Evolutionary conservation across 53 echinoderm and acorn worm species (phyloP), one percentile per base, ranked within the genome.

Genomic region (Henricia sp.): DNA sequence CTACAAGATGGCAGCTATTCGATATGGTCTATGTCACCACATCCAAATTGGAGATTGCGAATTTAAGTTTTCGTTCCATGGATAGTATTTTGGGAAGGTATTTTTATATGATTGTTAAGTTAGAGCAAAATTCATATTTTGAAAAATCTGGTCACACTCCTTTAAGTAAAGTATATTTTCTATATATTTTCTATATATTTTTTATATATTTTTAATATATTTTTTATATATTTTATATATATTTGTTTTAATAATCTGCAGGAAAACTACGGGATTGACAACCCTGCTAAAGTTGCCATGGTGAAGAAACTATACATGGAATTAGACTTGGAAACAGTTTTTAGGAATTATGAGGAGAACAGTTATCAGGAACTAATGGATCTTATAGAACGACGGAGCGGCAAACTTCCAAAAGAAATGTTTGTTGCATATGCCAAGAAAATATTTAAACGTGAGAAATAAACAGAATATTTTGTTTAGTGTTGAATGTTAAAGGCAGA

Each of bases 221-320:
- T 25, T 59, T 17, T 66, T 58, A 10, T 10, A 9, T 80, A 19
- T 35, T 67, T 6, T 33, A 17, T 21, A 14, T 19, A 26, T 34
- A 72, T 19, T 63, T 20, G n/a, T 68, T 19, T 77, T 30, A 68
- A 17, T 75, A 51, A 40, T 51, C 23, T 60, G 19, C 74, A 97
- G 99, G 91, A 90, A 37, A 97, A 97, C 60, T 97, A 97, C 70
- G 99, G 94, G 3, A 71, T 92, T 13, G 94, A 97, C 68, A 86
- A 97, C 51, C 37, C 90, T 1, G 80, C 70, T 0, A 97, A 93
- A 68, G 99, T 92, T 24, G 77, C 88, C n/a, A 86, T 77, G 73
- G 88, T 97, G 52, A 97, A 97, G 75, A 71, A 86, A 28, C 90
- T 97, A 24, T 97, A 94, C 83, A 52, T 52, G 33, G 86, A 90